Evolutionary conservation across 2,888 invertebrate genomes (phyloP), one percentile per base, ranked within the genome.

Genomic region (Apeira syringaria): DNA sequence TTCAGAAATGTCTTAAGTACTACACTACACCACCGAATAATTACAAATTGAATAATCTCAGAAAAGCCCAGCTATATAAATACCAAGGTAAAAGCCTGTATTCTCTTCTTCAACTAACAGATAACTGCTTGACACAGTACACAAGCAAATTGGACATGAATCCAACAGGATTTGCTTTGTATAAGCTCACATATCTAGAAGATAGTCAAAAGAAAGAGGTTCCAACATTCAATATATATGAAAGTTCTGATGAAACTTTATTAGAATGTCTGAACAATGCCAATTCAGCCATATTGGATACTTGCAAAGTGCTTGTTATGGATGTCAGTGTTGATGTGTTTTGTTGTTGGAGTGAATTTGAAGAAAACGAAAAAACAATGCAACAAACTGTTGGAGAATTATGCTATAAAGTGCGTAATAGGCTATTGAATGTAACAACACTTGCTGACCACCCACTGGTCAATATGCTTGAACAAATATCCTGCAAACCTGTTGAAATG

Each of bases 281-380:
- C 50, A 73, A 83, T 51, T 48, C 47, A 6, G 49, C 57, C 1
- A 47, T 88, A 51, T 43, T 88, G 34, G 82, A 87, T 49, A 64
- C 61, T 46, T 80, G 72, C 46, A 72, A 80, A 54, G 65, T 64
- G 22, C 59, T 85, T 15, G 70, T 83, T 6, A 87, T 87, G 83
- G 77, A 69, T 50, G 64, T 88, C 0, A 88, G 74, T 67, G 74
- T 88, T 10, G 82, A 87, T 41, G 75, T 83, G 47, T 89, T 80
- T 59, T 89, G 89, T 64, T 72, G 82, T 6, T 89, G 89, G 89
- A 82, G 80, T 66, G 89, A 89, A 52, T 78, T 75, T 73, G 78
- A 80, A 50, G 74, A 78, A 8, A 59, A 73, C 50, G 74, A 70
- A 1, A 71, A 68, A 61, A 86, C 55, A 42, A 73, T 84, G 74